Evolutionary conservation across 2,888 invertebrate genomes (phyloP), one percentile per base, ranked within the genome.

Genomic region (Mimas tiliae): DNA sequence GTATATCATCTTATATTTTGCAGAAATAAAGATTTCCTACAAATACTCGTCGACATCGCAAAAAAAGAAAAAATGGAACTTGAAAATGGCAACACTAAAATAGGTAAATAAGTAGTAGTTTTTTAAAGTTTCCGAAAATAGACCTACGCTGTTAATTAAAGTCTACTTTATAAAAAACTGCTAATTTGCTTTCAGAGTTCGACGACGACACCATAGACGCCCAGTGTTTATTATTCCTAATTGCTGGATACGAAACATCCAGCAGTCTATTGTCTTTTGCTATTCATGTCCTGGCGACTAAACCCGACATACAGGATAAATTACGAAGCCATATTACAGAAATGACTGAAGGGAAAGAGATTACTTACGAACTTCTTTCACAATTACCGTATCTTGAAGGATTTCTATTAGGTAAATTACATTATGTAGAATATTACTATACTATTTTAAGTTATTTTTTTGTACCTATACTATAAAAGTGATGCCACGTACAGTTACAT

Each of bases 211-310:
- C 94, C 2, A 89, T 94, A 33, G 92, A 94, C 69, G 95, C 95
- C 0, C 95, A 95, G 78, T 91, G 94, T 9, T 83, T 95, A 45
- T 79, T 95, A 1, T 95, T 95, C 81, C 91, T 95, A 1, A 81
- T 95, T 64, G 95, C 95, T 63, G 95, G 95, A 0, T 95, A 94
- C 74, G 95, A 95, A 76, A 95, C 95, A 0, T 94, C 95, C 0
- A 94, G 95, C 64, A 94, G 94, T 0, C 77, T 95, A n/a, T 76
- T 95, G 47, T 93, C 94, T 0, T 95, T 94, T 71, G 93, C 93
- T 0, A 83, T 94, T 11, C 94, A 94, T 74, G 92, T 93, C 14
- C 74, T 95, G 52, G 94, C 95, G 0, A 84, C 89, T 0, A 86
- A 90, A 67, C 90, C 90, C 0, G 89, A 91, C 0, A 72, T 94